Evolutionary conservation across 53 echinoderm and acorn worm genomes (phyloP).

Genomic region (Crossaster papposus): DNA sequence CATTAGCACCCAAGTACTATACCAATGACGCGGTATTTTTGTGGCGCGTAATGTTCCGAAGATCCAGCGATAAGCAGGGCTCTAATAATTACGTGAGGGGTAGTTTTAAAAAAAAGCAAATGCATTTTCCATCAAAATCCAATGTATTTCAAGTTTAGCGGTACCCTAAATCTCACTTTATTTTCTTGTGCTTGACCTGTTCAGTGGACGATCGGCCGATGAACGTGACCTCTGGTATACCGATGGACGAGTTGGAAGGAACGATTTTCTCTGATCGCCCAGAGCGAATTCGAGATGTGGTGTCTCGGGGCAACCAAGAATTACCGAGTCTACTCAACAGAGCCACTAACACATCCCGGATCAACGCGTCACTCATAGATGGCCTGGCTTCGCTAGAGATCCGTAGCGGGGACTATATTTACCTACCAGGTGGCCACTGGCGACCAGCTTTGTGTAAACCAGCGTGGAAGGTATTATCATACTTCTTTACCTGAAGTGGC

Average conservation of each 20-base stretch:
- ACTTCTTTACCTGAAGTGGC: not conserved
- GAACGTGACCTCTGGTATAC: not conserved
- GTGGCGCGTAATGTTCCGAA: too few relatives aligned
- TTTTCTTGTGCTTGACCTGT: not conserved
- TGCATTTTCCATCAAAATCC: too few relatives aligned
- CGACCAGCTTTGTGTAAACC: slow-evolving; percentile 32
- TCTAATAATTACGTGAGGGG: too few relatives aligned
- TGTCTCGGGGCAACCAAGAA: not conserved
- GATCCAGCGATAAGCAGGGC: too few relatives aligned
- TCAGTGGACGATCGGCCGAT: not conserved
- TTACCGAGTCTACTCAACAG: not conserved
- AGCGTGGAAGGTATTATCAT: slow-evolving; percentile 46
- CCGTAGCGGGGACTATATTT: slow-evolving; percentile 20
- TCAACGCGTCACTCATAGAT: not conserved
- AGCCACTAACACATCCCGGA: not conserved
- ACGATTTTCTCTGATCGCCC: not conserved
- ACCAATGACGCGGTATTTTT: too few relatives aligned
- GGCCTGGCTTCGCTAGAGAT: not conserved
- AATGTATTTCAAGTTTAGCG: too few relatives aligned
- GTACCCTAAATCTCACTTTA: not conserved
- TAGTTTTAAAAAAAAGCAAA: too few relatives aligned
- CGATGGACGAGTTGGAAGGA: not conserved
- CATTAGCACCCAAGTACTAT: too few relatives aligned
- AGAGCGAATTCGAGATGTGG: not conserved
- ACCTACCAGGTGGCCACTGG: slow-evolving; percentile 39